Base-by-base conservation (phyloP, 2,113 vertebrate species). In the Chroicocephalus ridibundus region DNA sequence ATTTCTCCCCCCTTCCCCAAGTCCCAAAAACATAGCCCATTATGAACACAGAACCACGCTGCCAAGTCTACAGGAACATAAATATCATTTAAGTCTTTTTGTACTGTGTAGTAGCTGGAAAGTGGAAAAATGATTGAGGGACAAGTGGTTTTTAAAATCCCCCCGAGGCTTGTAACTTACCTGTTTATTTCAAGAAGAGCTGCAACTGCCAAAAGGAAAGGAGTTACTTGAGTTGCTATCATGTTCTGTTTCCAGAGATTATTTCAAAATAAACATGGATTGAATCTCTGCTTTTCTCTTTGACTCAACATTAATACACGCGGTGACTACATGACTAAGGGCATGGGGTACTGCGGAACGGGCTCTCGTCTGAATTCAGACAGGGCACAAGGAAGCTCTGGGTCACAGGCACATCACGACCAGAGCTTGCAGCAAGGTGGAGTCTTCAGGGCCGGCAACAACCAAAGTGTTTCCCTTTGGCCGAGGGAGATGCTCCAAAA, bases 131-230 rank as follows among this genome's bases (percentile, higher is more conserved):
- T 82, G 90, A 96, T 85, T 82, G 92, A 97, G 83, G 90, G 89
- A 95, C 84, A 79, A 96, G 85, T 44, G 84, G 70, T 47, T 93
- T 97, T 92, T 83, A 94, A 72, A 95, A 75, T 80, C 64, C 88
- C 78, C 88, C n/a, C 2, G 60, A 81, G 93, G 70, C 77, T 66
- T 46, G n/a, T 91, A 88, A 93, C 70, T 60, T 87, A 97, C 78
- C 95, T 97, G 82, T 85, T 97, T 96, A 93, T 96, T 97, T 96
- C 86, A 81, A 97, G 92, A 97, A 94, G 92, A 88, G 49, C 88
- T 79, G 31, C 40, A 55, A 44, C 36, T 86, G 82, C 88, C 94
- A 94, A 84, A 72, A 94, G 93, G 84, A 32, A 90, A 96, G 96
- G 92, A 40, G 65, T 93, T 91, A 65, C 90, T 92, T 36, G 34